Percentiles rank a stretch among this genome's conserved stretches.
phyloP scores from a whole-genome alignment of 1,140 invertebrate species.

The Wiebesia pumilae region DNA sequence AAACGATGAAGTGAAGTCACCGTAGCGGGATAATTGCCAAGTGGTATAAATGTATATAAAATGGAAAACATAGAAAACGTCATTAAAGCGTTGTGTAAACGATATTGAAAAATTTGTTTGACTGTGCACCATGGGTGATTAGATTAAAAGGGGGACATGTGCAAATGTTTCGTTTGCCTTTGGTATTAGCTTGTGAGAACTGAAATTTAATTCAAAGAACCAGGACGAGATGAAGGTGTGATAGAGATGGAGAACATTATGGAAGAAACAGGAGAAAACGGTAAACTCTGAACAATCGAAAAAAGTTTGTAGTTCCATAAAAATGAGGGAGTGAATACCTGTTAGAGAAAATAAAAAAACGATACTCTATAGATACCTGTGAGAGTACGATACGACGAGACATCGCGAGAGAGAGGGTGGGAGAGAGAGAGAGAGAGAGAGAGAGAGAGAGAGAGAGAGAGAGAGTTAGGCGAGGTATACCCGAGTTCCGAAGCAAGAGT shows the following conservation, averaged over 20 bases:
- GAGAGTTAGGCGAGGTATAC: slow-evolving; percentile 12
- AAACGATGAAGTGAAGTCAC: background rate
- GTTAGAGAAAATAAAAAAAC: slow-evolving; percentile 12
- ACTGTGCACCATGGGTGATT: background rate
- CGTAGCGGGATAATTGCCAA: background rate
- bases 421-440: background rate
- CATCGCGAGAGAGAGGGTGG: background rate
- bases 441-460: slow-evolving; percentile 32
- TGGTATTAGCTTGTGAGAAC: background rate
- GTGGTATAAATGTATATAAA: background rate
- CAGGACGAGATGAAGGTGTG: background rate
- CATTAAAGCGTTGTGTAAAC: background rate
- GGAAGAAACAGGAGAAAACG: slow-evolving; percentile 6
- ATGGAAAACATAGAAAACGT: background rate
- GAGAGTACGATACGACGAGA: slow-evolving; percentile 1
- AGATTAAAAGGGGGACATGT: background rate
- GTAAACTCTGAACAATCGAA: slow-evolving; percentile 8
- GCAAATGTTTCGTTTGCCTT: background rate
- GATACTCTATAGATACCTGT: slow-evolving; percentile 5
- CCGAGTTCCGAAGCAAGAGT: slow-evolving; percentile 11
- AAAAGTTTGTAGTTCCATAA: background rate
- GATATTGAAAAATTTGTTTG: background rate
- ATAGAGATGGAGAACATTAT: background rate
- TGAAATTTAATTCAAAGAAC: background rate
- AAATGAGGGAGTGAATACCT: slow-evolving; percentile 1